A percentile compares a stretch with the other conserved stretches of the same genome.
These are phyloP conservation scores for Drosophila setifemur DNA, from an alignment of 1,140 invertebrate genomes.

Conservation along the genomic window DNA sequence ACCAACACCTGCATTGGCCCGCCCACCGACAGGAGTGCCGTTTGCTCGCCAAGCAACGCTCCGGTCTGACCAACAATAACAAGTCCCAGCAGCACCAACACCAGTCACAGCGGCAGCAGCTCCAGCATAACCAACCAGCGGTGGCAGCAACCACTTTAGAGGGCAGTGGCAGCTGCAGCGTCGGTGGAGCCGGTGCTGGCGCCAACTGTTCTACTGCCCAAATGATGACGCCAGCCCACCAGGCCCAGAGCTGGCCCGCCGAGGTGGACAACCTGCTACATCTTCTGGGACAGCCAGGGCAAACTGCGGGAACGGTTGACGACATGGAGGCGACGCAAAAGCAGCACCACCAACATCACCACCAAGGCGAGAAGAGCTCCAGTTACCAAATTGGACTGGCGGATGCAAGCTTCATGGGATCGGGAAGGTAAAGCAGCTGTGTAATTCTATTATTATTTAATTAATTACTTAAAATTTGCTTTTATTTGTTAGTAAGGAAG, in stretches of 20 bases:
- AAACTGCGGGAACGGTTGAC: neutral
- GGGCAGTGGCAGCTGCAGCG: slow-evolving; percentile 20
- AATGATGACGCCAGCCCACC: slow-evolving; percentile 68
- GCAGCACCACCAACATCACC: slow-evolving; percentile 28
- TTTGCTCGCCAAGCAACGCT: slow-evolving; percentile 52
- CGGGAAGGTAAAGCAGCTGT: slow-evolving; percentile 74
- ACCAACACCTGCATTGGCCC: slow-evolving; percentile 90
- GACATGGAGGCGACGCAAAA: slow-evolving; percentile 16
- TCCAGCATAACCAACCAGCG: slow-evolving; percentile 68
- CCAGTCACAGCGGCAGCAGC: slow-evolving; percentile 39
- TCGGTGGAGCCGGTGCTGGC: slow-evolving; percentile 37
- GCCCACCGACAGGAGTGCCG: slow-evolving; percentile 86
- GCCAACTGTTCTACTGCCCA: slow-evolving; percentile 67
- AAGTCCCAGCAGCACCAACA: slow-evolving; percentile 7
- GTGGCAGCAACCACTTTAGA: slow-evolving; percentile 66
- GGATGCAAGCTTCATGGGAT: slow-evolving; percentile 70
- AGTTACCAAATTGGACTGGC: slow-evolving; percentile 72
- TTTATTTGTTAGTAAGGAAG: too few species aligned
- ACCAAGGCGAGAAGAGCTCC: slow-evolving; percentile 65
- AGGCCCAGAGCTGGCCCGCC: slow-evolving; percentile 59
- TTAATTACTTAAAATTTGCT: too few species aligned
- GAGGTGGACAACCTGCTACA: slow-evolving; percentile 56
- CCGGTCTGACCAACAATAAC: slow-evolving; percentile 34
- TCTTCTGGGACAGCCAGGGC: slow-evolving; percentile 42
- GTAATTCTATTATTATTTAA: too few species aligned